Evolutionary conservation across 2,888 invertebrate species (phyloP).

Genomic region (Sesia apiformis): DNA sequence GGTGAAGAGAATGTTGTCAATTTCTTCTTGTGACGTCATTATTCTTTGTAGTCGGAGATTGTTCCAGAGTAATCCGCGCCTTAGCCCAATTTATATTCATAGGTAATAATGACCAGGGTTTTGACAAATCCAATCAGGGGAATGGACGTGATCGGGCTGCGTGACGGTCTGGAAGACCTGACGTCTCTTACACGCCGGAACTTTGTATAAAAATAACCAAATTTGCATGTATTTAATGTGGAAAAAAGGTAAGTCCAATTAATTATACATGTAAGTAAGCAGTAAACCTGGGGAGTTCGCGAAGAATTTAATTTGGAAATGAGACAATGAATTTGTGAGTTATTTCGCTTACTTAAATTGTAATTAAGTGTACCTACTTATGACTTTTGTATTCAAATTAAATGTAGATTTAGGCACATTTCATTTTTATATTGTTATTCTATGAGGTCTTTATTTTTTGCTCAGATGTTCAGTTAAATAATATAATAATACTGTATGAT

Average conservation of each 20-base stretch:
- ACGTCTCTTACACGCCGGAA: slow-evolving; percentile 7
- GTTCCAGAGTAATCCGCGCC: slow-evolving; percentile 1
- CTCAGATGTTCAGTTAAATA: too few species aligned
- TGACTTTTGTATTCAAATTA: not conserved
- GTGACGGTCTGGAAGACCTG: slow-evolving; percentile 13
- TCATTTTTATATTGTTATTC: not conserved
- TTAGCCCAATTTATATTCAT: slow-evolving; percentile 24
- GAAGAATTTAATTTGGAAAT: slow-evolving; percentile 2
- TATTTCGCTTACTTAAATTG: not conserved
- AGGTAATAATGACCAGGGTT: slow-evolving; percentile 19
- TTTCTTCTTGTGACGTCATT: not conserved
- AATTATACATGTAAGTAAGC: slow-evolving; percentile 10
- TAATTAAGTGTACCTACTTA: not conserved
- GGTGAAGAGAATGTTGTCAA: not conserved
- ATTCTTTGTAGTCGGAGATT: not conserved
- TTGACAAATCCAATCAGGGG: slow-evolving; percentile 21
- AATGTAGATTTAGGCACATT: not conserved
- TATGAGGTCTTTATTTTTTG: too few species aligned
- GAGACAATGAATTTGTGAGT: not conserved
- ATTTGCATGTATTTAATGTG: slow-evolving; percentile 9
- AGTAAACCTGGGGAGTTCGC: not conserved
- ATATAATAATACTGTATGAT: too few species aligned
- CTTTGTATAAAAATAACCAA: slow-evolving; percentile 6
- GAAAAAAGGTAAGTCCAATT: slow-evolving; percentile 10
- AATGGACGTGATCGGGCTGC: slow-evolving; percentile 5